Percentiles rank a stretch among this genome's conserved stretches.
Conservation (phyloP, 2,113 vertebrate genomes). For the Numida meleagris region DNA sequence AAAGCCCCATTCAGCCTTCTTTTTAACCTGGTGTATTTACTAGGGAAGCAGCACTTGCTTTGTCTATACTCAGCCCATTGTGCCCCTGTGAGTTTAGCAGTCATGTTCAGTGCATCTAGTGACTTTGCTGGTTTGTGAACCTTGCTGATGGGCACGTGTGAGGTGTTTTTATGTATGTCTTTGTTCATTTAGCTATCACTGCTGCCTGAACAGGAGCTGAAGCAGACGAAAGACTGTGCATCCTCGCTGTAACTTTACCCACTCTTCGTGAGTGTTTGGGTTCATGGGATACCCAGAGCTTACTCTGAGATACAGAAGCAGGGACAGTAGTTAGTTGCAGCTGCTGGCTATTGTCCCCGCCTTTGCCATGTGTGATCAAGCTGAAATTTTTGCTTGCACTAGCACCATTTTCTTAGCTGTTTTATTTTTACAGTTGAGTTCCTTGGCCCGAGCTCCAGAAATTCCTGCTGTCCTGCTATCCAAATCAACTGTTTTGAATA, state of each 20-base stretch:
- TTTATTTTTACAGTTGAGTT: background rate
- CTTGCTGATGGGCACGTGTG: background rate
- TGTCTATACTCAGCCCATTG: background rate
- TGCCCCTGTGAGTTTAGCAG: background rate
- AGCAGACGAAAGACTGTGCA: background rate
- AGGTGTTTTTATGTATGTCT: background rate
- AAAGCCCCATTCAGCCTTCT: background rate
- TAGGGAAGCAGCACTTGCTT: background rate
- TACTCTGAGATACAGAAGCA: background rate
- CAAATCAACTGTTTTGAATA: conserved; percentile 8
- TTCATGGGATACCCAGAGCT: background rate
- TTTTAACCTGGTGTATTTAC: background rate
- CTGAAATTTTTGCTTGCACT: background rate
- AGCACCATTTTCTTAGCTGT: background rate
- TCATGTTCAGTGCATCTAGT: background rate
- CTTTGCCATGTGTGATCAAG: background rate
- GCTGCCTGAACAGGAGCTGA: background rate
- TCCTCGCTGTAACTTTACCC: background rate
- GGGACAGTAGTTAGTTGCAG: background rate
- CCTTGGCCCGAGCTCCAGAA: background rate
- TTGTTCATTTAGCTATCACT: background rate
- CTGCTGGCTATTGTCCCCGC: background rate
- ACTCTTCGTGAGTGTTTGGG: background rate
- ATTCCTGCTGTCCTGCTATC: background rate
- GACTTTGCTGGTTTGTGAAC: background rate